Percentiles rank a stretch among this genome's conserved stretches.
Conservation (phyloP, 2,113 vertebrate genomes). For the Oryzias curvinotus region DNA sequence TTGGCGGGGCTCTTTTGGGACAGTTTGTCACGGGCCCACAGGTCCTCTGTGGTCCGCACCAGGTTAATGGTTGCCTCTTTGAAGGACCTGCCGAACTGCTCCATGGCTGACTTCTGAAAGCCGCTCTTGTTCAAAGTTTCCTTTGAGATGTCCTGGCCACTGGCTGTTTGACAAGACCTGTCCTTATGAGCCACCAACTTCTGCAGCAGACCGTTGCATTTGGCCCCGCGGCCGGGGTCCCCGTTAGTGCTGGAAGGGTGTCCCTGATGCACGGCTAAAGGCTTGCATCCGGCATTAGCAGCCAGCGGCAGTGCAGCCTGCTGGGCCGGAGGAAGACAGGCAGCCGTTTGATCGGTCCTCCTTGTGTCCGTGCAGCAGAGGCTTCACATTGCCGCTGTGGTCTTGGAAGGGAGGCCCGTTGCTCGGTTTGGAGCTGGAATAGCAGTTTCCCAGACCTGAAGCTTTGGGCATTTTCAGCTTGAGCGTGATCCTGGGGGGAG, state of each 20-base stretch:
- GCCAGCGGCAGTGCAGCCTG: conserved; percentile 52
- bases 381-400: conserved; percentile 79
- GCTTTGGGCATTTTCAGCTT: conserved; percentile 95
- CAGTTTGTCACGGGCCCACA: conserved; percentile 84
- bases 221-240: conserved; percentile 78
- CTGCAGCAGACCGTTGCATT: conserved; percentile 83
- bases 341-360: conserved; percentile 84
- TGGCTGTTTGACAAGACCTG: conserved; percentile 81
- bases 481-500: conserved; percentile 93
- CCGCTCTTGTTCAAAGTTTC: conserved; percentile 77
- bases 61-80: conserved; percentile 91
- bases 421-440: conserved; percentile 79
- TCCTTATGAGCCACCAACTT: conserved; percentile 83
- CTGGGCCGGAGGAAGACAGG: conserved; percentile 66
- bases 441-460: conserved; percentile 78
- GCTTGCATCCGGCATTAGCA: conserved; percentile 81
- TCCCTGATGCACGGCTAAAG: conserved; percentile 84
- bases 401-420: conserved; percentile 84
- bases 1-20: conserved; percentile 76
- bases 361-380: conserved; percentile 75
- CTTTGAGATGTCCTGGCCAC: conserved; percentile 71
- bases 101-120: conserved; percentile 85
- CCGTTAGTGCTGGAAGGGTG: conserved; percentile 85
- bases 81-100: conserved; percentile 89
- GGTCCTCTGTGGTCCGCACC: conserved; percentile 86